A percentile compares a stretch with the other conserved stretches of the same genome.
phyloP scores from a whole-genome alignment of 2,113 vertebrate species.

The Rhinopomastus cyanomelas region DNA sequence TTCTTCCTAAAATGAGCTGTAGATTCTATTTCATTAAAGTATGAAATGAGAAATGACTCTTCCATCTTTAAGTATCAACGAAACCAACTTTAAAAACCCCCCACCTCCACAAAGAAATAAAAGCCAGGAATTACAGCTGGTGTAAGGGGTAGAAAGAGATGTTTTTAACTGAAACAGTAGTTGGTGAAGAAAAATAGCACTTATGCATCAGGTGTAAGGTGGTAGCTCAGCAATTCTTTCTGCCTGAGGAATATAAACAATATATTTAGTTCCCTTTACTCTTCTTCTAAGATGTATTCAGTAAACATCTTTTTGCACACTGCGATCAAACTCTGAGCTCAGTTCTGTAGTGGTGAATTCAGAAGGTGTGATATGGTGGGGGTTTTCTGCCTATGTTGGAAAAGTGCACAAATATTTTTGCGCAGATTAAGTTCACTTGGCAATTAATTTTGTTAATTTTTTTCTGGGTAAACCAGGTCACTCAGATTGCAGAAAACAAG shows the following conservation, averaged over 20 bases:
- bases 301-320: not conserved
- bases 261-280: not conserved
- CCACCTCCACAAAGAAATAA: not conserved
- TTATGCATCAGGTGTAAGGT: not conserved
- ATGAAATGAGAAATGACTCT: not conserved
- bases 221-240: not conserved
- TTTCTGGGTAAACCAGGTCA: not conserved
- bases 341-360: not conserved
- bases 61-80: not conserved
- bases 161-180: not conserved
- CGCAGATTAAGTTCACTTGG: not conserved
- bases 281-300: not conserved
- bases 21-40: not conserved
- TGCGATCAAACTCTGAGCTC: not conserved
- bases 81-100: not conserved
- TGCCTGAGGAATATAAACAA: not conserved
- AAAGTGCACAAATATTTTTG: not conserved
- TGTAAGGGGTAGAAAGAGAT: not conserved
- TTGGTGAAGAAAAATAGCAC: not conserved
- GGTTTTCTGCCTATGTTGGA: not conserved
- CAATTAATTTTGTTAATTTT: not conserved
- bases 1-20: not conserved
- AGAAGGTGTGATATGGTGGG: too few species aligned
- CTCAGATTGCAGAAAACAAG: not conserved
- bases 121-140: not conserved